A percentile compares a stretch with the other conserved stretches of the same genome.
Conservation (phyloP, 2,113 vertebrate species). For the Plectropomus leopardus region DNA sequence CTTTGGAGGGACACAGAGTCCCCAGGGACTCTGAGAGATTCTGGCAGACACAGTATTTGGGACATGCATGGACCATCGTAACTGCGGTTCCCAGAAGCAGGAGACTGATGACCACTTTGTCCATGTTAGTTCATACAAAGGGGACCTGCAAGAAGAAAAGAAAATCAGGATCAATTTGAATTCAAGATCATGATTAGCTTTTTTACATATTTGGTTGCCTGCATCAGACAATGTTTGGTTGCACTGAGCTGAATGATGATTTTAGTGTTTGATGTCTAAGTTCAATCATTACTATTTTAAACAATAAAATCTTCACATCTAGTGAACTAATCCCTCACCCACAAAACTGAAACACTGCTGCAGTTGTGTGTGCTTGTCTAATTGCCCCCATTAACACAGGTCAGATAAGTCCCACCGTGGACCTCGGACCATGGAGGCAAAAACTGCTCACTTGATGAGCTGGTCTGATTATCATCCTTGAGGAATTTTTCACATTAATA, state of each 20-base stretch:
- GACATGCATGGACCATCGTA: conserved; percentile 92
- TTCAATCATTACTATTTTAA: background rate
- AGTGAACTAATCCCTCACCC: background rate
- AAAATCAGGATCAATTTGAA: conserved; percentile 44
- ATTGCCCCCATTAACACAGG: background rate
- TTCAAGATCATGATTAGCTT: background rate
- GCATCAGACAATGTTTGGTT: background rate
- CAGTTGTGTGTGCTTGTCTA: background rate
- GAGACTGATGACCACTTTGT: conserved; percentile 94
- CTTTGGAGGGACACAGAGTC: conserved; percentile 96
- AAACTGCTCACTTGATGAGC: conserved; percentile 39
- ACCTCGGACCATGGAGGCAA: conserved; percentile 4
- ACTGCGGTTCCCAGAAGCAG: conserved; percentile 94
- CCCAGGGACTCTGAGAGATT: conserved; percentile 98
- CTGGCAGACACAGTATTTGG: conserved; percentile 98
- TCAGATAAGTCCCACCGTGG: conserved; percentile 11
- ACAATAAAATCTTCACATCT: background rate
- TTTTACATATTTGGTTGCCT: background rate
- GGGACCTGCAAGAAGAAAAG: conserved; percentile 82
- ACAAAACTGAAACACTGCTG: background rate
- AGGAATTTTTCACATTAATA: conserved; percentile 39
- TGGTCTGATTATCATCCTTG: conserved; percentile 36
- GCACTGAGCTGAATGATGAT: background rate
- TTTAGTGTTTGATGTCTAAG: background rate
- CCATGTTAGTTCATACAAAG: conserved; percentile 92